phyloP scores from a whole-genome alignment of 2,113 vertebrate species.

The Crotalus horridus region DNA sequence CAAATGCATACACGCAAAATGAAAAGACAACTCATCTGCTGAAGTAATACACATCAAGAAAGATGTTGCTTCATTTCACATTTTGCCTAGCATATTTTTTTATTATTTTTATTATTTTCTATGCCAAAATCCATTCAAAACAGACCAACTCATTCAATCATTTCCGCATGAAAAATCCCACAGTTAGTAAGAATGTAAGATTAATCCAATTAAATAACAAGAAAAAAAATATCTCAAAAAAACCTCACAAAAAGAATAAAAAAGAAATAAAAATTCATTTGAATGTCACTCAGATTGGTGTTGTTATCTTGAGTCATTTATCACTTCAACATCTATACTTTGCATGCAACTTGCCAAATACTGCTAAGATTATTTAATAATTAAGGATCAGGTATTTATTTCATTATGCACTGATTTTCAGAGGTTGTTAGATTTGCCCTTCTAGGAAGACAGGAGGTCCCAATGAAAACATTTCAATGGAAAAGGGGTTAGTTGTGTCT shows the following conservation, averaged over 20 bases:
- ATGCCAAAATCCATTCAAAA: conserved; percentile 47
- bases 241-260: not conserved
- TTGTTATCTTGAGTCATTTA: conserved; percentile 35
- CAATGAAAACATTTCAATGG: not conserved
- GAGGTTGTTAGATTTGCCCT: not conserved
- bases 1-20: conserved; percentile 48
- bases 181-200: not conserved
- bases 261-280: not conserved
- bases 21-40: conserved; percentile 45
- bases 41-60: conserved; percentile 48
- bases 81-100: conserved; percentile 20
- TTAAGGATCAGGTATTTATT: conserved; percentile 36
- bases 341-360: conserved; percentile 31
- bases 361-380: conserved; percentile 54
- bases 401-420: not conserved
- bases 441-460: not conserved
- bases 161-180: conserved; percentile 29
- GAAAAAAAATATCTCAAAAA: not conserved
- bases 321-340: conserved; percentile 50
- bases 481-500: not conserved
- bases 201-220: conserved; percentile 18
- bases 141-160: conserved; percentile 16
- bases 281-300: not conserved
- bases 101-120: not conserved
- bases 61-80: not conserved